Conservation (phyloP, 2,888 invertebrate species). For the Dinocampus coccinellae region DNA sequence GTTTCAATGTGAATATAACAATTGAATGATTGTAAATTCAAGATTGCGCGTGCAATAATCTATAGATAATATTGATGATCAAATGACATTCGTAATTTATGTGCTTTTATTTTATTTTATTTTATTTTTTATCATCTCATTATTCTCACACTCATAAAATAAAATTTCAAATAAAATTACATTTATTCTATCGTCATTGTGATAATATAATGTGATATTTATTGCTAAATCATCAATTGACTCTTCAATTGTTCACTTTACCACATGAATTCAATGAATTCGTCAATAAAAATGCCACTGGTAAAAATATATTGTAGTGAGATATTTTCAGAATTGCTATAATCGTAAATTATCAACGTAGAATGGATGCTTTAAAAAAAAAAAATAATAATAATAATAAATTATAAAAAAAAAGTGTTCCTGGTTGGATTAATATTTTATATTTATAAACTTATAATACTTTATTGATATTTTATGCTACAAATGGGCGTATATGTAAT, state of each 20-base stretch:
- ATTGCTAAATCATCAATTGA: neutral
- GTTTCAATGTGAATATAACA: too few species aligned
- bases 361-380: too few species aligned
- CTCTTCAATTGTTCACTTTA: neutral
- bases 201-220: constrained; percentile 1
- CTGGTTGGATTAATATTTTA: neutral
- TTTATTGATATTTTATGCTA: too few species aligned
- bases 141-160: constrained; percentile 16
- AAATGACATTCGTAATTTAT: constrained; percentile 2
- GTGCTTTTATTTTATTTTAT: too few species aligned
- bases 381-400: too few species aligned
- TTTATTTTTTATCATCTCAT: constrained; percentile 10
- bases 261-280: neutral
- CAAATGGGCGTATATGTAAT: too few species aligned
- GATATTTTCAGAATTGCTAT: neutral
- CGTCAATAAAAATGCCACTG: neutral
- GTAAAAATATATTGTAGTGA: neutral
- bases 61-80: neutral
- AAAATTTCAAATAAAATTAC: constrained; percentile 1
- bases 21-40: too few species aligned
- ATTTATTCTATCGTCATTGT: neutral
- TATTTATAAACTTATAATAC: too few species aligned
- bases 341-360: neutral
- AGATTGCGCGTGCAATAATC: constrained; percentile 4
- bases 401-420: too few species aligned